These are phyloP conservation scores for Hemibates koningsi DNA, from an alignment of 2,113 vertebrate genomes.

Conservation along the genomic window DNA sequence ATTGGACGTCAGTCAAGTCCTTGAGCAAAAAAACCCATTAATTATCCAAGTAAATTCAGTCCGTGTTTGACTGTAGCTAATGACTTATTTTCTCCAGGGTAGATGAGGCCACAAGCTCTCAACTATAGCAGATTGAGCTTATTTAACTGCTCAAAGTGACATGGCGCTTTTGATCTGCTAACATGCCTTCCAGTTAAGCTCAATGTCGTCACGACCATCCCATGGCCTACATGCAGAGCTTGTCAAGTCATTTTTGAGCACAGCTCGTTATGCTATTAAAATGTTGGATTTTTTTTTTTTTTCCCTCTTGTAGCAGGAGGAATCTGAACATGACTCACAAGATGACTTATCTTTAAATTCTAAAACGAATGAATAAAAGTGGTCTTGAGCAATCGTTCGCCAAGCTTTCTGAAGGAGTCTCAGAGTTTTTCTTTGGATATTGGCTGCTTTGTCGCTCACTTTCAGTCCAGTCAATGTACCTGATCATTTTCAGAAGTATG, in stretches of 20 bases:
- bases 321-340: background rate
- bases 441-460: background rate
- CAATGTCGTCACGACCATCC: background rate
- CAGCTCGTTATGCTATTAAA: background rate
- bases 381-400: background rate
- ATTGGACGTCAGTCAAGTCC: background rate
- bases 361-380: background rate
- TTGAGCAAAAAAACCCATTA: background rate
- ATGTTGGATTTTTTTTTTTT: rapidly evolving
- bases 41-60: background rate
- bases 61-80: constrained; percentile 1
- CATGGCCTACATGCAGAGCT: background rate
- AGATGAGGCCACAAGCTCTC: background rate
- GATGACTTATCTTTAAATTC: background rate
- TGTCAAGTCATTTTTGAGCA: background rate
- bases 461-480: background rate
- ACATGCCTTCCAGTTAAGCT: background rate
- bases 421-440: background rate
- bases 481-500: background rate
- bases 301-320: rapidly evolving
- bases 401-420: background rate
- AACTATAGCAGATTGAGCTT: background rate
- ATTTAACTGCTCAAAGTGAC: background rate
- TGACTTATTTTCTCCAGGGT: background rate
- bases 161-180: background rate